Percentiles rank a stretch among this genome's conserved stretches.
phyloP scores from a whole-genome alignment of 1,140 invertebrate genomes.

The Cherax destructor region DNA sequence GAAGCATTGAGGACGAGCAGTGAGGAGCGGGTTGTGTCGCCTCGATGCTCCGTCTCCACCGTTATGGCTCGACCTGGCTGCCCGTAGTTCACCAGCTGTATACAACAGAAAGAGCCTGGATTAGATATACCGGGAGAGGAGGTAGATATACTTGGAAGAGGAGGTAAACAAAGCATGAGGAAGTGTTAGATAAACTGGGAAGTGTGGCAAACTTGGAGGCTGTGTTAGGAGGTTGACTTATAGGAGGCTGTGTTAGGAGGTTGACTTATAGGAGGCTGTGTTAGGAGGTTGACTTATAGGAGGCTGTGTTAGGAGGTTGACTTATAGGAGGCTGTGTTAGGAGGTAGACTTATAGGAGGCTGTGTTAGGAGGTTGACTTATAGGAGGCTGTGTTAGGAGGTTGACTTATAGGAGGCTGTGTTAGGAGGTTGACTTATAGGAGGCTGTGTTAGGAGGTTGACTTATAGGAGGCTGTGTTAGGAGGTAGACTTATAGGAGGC shows the following conservation, averaged over 20 bases:
- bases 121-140: not conserved
- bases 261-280: no score
- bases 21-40: constrained; percentile 37
- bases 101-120: not conserved
- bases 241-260: no score
- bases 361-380: no score
- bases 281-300: no score
- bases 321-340: no score
- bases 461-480: no score
- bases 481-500: not conserved
- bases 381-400: no score
- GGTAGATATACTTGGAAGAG: not conserved
- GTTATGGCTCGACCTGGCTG: constrained; percentile 18
- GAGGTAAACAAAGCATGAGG: not conserved
- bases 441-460: no score
- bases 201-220: not conserved
- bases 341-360: no score
- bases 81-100: constrained; percentile 56
- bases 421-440: no score
- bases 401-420: no score
- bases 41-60: constrained; percentile 32
- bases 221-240: not conserved
- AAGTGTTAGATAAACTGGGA: not conserved
- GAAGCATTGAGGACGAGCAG: constrained; percentile 41
- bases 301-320: no score